phyloP scores from a whole-genome alignment of 1,140 invertebrate species.

The Heliconius eleuchia region DNA sequence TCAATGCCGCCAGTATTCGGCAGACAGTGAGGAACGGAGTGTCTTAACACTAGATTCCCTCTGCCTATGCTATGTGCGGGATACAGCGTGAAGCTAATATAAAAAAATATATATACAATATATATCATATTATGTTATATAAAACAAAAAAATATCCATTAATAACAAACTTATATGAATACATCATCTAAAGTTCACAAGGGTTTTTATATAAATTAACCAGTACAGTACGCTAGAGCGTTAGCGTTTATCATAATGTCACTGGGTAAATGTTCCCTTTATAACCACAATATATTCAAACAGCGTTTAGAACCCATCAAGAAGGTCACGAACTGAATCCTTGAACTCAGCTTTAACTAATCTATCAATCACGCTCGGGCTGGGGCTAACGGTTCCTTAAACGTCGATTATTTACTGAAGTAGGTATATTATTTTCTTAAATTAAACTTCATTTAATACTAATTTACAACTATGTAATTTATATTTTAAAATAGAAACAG shows the following conservation, averaged over 20 bases:
- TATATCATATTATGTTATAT: too few species aligned
- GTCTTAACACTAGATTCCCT: too few species aligned
- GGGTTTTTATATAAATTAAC: constrained; percentile 3
- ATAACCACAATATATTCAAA: constrained; percentile 10
- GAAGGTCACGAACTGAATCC: constrained; percentile 20
- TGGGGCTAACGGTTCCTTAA: constrained; percentile 16
- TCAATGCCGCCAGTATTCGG: too few species aligned
- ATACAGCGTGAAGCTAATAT: too few species aligned
- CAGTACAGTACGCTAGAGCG: not conserved
- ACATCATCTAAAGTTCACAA: not conserved
- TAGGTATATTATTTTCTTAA: not conserved
- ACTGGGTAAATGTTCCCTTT: constrained; percentile 9
- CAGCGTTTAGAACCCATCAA: not conserved
- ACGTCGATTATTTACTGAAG: constrained; percentile 15
- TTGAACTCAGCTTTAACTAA: constrained; percentile 18
- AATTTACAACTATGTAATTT: not conserved
- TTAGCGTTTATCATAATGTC: constrained; percentile 8
- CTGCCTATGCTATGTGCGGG: too few species aligned
- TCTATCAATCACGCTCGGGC: constrained; percentile 11
- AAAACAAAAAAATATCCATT: not conserved
- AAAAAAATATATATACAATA: too few species aligned
- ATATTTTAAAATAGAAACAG: too few species aligned
- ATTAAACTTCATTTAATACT: not conserved
- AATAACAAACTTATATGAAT: not conserved
- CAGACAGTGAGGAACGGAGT: too few species aligned